phyloP scores from a whole-genome alignment of 2,113 vertebrate genomes.

The Takifugu flavidus region DNA sequence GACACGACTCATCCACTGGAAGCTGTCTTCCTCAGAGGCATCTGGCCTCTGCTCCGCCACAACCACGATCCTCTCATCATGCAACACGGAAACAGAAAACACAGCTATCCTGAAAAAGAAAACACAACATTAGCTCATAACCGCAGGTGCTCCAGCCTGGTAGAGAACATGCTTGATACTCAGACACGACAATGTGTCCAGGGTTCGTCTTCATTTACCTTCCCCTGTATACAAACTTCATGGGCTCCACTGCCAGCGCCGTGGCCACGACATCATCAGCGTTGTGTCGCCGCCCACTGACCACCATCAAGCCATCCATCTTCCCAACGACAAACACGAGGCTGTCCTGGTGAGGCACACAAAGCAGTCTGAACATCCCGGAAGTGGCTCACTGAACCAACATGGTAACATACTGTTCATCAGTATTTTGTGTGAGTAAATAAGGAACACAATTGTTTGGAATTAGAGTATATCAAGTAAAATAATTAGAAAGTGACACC shows the following conservation, averaged over 20 bases:
- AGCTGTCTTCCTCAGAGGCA: constrained; percentile 94
- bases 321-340: constrained; percentile 92
- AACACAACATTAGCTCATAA: background rate
- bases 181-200: background rate
- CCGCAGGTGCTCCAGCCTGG: background rate
- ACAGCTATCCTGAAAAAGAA: constrained; percentile 85
- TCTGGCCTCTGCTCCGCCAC: constrained; percentile 96
- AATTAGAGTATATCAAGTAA: no score
- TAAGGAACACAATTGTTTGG: no score
- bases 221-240: constrained; percentile 97
- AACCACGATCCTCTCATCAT: constrained; percentile 91
- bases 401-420: no score
- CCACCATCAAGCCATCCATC: constrained; percentile 90
- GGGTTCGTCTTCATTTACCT: constrained; percentile 72
- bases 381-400: no score
- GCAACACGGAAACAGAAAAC: constrained; percentile 91
- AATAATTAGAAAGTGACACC: no score
- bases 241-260: constrained; percentile 89
- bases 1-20: constrained; percentile 98
- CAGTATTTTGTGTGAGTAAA: no score
- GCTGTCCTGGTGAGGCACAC: constrained; percentile 77
- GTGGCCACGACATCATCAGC: constrained; percentile 93
- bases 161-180: background rate
- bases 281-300: constrained; percentile 86
- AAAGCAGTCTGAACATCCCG: constrained; percentile 4